phyloP scores from a whole-genome alignment of 2,797 vertebrate genomes.

The Scleropages formosus region DNA sequence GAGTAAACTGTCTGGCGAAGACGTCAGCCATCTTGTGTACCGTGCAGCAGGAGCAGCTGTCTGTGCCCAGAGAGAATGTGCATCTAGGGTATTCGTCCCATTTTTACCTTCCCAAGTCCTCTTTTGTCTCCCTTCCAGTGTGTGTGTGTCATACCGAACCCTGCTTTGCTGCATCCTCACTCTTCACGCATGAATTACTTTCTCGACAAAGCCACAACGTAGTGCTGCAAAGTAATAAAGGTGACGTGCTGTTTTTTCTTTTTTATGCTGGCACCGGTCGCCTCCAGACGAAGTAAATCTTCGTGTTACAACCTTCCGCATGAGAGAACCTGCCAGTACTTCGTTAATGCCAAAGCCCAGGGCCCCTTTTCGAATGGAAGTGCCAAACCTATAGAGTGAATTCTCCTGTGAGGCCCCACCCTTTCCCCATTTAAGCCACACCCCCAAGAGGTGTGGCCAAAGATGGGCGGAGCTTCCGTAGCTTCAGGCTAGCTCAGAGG shows the following conservation, averaged over 20 bases:
- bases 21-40: too few relatives aligned
- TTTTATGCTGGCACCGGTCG: constrained; percentile 1
- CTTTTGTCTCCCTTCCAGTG: not conserved
- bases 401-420: too few relatives aligned
- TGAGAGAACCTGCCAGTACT: not conserved
- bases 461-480: too few relatives aligned
- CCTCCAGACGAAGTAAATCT: constrained; percentile 17
- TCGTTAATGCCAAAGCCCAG: not conserved
- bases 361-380: not conserved
- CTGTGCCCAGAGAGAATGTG: not conserved
- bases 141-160: not conserved
- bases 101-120: not conserved
- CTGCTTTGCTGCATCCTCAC: not conserved
- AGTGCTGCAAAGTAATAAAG: not conserved
- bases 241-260: not conserved
- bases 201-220: not conserved
- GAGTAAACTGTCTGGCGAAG: too few relatives aligned
- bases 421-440: not conserved
- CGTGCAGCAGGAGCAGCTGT: not conserved
- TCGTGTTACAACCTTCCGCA: not conserved
- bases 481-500: too few relatives aligned
- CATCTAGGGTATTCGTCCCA: too few relatives aligned
- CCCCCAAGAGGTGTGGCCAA: not conserved
- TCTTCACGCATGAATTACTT: not conserved
- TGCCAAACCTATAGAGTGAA: not conserved